phyloP scores from a whole-genome alignment of 2,888 invertebrate species.

The Galerucella pusilla region DNA sequence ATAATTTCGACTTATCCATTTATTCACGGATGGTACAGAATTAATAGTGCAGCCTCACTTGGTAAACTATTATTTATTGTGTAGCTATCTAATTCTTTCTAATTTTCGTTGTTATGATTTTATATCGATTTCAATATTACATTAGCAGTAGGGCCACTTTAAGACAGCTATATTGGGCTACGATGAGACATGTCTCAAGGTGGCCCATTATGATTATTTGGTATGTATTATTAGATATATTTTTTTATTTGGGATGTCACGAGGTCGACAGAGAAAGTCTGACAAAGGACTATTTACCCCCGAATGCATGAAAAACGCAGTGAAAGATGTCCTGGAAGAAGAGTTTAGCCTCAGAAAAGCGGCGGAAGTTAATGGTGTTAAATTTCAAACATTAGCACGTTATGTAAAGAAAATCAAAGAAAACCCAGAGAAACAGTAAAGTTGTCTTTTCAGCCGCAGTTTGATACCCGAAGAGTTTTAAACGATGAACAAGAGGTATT shows the following conservation, averaged over 20 bases:
- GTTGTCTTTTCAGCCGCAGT: not conserved
- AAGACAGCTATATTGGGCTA: no score
- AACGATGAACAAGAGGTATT: not conserved
- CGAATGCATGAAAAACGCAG: conserved; percentile 2
- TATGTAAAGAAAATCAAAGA: not conserved
- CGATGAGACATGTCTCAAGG: not conserved
- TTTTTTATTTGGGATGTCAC: no score
- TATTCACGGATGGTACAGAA: no score
- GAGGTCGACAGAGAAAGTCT: no score
- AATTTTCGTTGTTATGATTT: no score
- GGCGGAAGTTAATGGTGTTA: not conserved
- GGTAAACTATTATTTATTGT: no score
- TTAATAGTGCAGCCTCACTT: no score
- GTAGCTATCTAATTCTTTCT: no score
- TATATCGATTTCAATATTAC: no score
- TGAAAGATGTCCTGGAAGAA: not conserved
- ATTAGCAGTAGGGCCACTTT: no score
- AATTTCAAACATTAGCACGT: not conserved
- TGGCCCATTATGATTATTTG: not conserved
- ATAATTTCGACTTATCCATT: no score
- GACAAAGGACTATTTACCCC: not conserved
- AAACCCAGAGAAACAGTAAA: no score
- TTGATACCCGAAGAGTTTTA: conserved; percentile 1
- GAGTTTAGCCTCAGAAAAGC: not conserved
- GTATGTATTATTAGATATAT: not conserved